Evolutionary conservation across 2,888 invertebrate species (phyloP), one percentile per base, ranked within the genome.

Genomic region (Apantesis nais): DNA sequence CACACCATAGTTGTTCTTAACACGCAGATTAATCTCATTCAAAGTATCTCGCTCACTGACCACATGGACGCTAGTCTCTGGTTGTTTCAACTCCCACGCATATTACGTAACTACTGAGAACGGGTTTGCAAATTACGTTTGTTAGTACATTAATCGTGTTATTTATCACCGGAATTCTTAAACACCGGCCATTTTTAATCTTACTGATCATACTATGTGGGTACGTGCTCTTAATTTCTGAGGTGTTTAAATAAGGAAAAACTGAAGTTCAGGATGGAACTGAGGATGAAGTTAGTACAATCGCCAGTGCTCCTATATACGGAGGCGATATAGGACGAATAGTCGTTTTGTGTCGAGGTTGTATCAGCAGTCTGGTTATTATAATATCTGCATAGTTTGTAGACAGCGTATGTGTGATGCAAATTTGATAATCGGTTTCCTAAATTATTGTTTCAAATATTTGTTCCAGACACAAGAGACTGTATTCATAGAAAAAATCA

Each of bases 51-150:
- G 62, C 25, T 25, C 25, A 55, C 55, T 48, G 48, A 37, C 58
- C 37, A 61, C 9, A 8, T 31, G 22, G 64, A 60, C 55, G 60
- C 63, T 41, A 60, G 34, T 22, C 39, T 60, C 34, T 37, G 37
- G 61, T 60, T 11, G 64, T 41, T 44, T 39, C 25, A 55, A 61
- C 61, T 65, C 69, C 69, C 60, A 69, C 63, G 52, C 58, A 62
- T 63, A 52, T 66, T 66, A 66, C 55, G 65, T 66, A 65, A 64
- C 66, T 44, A 65, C 41, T 14, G 48, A 68, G 37, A 55, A 63
- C 68, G 2, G 55, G 52, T 68, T 37, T 66, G 37, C 65, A 52
- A 66, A 66, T 66, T 66, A 60, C 25, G 22, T 62, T 62, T 34
- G 34, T 52, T n/a, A 29, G 44, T 52, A 37, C 65, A 66, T 37